Evolutionary conservation across 2,888 invertebrate genomes (phyloP).

Genomic region (Coremacera marginata): DNA sequence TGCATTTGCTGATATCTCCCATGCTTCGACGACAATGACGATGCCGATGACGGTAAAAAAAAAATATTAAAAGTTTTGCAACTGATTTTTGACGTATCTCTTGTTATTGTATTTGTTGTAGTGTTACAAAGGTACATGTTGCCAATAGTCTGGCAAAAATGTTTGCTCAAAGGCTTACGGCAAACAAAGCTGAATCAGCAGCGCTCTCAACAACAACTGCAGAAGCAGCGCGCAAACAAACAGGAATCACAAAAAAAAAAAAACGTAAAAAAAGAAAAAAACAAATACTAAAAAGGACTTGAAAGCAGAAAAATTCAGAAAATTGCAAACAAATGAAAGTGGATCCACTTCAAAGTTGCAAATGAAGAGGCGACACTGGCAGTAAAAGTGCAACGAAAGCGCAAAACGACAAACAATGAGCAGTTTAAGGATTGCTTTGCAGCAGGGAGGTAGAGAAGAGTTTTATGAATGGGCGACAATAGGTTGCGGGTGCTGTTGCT

Average conservation of each 20-base stretch:
- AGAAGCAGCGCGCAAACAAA: neutral
- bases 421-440: neutral
- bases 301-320: conserved; percentile 33
- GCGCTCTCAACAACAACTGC: conserved; percentile 19
- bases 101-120: neutral
- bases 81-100: conserved; percentile 5
- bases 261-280: neutral
- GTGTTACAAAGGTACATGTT: conserved; percentile 19
- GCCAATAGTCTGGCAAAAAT: conserved; percentile 38
- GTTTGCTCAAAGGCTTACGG: conserved; percentile 40
- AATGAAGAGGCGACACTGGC: conserved; percentile 55
- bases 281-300: neutral
- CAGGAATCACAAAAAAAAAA: neutral
- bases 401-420: conserved; percentile 38
- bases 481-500: conserved; percentile 29
- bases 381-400: conserved; percentile 41
- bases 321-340: conserved; percentile 62
- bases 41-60: neutral
- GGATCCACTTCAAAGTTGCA: conserved; percentile 64
- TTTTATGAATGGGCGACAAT: neutral
- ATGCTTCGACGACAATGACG: neutral
- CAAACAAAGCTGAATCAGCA: conserved; percentile 41
- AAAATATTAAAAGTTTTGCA: conserved; percentile 22
- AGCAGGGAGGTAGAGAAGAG: neutral
- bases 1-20: conserved; percentile 29